Evolutionary conservation across 37 sponge, comb jelly and placozoan genomes (phyloP), one percentile per base, ranked within the genome.

Genomic region (Beroe forskalii): DNA sequence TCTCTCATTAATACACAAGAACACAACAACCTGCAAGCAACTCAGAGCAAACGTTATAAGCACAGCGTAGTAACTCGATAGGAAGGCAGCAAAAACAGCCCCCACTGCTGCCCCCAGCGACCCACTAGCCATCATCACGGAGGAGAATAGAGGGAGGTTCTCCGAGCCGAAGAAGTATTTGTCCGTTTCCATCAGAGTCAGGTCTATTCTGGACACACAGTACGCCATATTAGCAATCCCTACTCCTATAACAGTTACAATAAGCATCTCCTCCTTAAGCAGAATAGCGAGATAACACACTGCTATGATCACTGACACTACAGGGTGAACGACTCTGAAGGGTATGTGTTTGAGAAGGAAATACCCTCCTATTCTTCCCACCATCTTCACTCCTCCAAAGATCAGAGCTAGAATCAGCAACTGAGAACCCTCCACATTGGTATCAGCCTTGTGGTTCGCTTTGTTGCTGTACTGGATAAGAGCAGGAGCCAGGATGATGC

Each of bases 101-200:
- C 72, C 72, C 33, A 69, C 72, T 32, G 38, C 38, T 32, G 72
- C 72, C 9, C 72, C 72, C 39, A 69, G 72, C 39, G 32, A 36
- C 20, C 72, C 72, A 17, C 38, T 33, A 0, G 33, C 72, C 55
- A 48, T 48, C 55, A 48, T 48, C 12, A 48, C 12, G 6, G 55
- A 48, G 6, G 55, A 48, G 55, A 32, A 17, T 20, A 69, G 38
- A 17, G 19, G 19, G 33, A 69, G 38, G 1, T 32, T 1, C 72
- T 69, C 39, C 38, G 39, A 33, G 19, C 72, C 72, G 38, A 69
- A 69, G 38, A 32, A 35, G 72, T 32, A 6, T 2, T 32, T 1
- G 39, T 69, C 72, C 1, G 32, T 32, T 37, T 69, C 72, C 72
- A 69, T 69, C 4, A 69, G 72, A 17, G 72, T 69, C 17, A 69